Base-by-base conservation (phyloP, 2,888 invertebrate species). In the Coremacera marginata region DNA sequence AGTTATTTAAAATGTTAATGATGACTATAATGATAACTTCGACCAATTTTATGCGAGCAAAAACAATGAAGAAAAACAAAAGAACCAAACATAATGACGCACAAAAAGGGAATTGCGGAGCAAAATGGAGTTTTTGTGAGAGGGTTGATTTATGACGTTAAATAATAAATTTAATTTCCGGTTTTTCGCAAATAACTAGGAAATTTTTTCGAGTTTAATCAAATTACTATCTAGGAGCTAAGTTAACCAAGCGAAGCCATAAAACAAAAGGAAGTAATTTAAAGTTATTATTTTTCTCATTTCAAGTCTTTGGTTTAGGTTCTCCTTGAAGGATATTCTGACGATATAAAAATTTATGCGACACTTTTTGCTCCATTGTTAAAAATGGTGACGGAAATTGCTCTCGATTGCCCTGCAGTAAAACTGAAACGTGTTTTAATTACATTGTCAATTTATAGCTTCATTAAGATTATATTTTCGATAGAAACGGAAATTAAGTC, bases 151-250 rank as follows among this genome's bases (percentile, higher is more conserved):
- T 44, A 44, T 44, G 44, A 44, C 25, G 19, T 16, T 25, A 16
- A 68, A 51, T 68, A 27, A 52, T 68, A 68, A 19, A 51, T 14
- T 68, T 68, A 51, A 68, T 68, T 68, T 68, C 68, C 68, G 51
- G 9, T 51, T 68, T 51, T 55, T 55, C 19, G 19, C 3, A 31
- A 65, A 44, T 44, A 44, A 60, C 7, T 60, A 25, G 60, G 14
- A 3, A 19, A 3, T 25, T 25, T 60, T 14, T 60, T 60, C 16
- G 11, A 25, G 7, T 25, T 25, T 60, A 60, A 60, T 25, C 22
- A 60, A 27, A 60, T 25, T 60, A 27, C 19, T 60, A 44, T 44
- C 44, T 44, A 44, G 44, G 2, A 44, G 44, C 44, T 44, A 2
- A 44, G 44, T 7, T 7, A 44, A 7, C 7, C 14, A 44, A 44